Percentiles rank a stretch among this genome's conserved stretches.
Conservation (phyloP, 2,113 vertebrate species). For the Macrotus californicus region DNA sequence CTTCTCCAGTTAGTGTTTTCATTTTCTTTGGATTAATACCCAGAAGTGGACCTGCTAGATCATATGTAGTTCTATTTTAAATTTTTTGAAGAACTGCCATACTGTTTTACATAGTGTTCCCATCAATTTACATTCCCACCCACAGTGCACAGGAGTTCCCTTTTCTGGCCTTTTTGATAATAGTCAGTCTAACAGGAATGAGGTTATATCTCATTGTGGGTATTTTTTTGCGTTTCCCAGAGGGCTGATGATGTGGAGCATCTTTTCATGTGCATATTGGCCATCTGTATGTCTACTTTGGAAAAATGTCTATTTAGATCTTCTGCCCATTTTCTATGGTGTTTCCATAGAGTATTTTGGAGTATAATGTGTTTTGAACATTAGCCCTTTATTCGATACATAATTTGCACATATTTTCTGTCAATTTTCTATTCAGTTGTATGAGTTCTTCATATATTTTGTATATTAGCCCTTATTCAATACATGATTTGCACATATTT, state of each 20-base stretch:
- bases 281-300: neutral
- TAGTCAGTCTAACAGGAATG: neutral
- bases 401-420: neutral
- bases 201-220: neutral
- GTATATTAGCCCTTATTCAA: neutral
- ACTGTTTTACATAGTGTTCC: neutral
- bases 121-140: neutral
- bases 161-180: neutral
- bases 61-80: neutral
- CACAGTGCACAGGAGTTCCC: neutral
- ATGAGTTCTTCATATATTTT: neutral
- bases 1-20: neutral
- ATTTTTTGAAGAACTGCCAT: neutral
- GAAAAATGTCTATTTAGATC: neutral
- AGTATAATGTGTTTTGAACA: neutral
- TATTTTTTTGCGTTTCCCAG: neutral
- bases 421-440: neutral
- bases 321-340: neutral
- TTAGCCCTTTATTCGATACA: neutral
- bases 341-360: too few species aligned
- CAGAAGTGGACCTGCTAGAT: neutral
- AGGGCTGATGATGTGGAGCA: too few species aligned
- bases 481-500: neutral
- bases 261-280: neutral
- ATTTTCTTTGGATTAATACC: neutral